Base-by-base conservation (phyloP, 2,113 vertebrate species). In the Lamprologus speciosus region DNA sequence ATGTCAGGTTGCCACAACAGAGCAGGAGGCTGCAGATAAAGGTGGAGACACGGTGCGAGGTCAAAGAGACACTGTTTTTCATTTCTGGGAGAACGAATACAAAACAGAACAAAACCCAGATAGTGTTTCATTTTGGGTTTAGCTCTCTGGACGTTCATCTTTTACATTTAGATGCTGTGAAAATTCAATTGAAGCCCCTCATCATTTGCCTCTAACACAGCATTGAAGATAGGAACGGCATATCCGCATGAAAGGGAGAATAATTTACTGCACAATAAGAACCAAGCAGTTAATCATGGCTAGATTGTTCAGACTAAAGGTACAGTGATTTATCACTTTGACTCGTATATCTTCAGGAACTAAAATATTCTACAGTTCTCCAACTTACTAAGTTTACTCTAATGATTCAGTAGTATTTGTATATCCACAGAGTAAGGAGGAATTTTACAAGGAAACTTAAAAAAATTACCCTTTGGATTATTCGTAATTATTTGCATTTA, bases 1-100 rank as follows among this genome's bases (percentile, higher is more conserved):
- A 26, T 9, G 57, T 73, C 88, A 31, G 53, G 85, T 75, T 83
- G 81, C 45, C 85, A 85, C 87, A 82, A 81, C 83, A 75, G 63
- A 87, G 57, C 51, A 58, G 75, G 55, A 80, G 42, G 17, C 85
- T n/a, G 83, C 84, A 75, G 85, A 82, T 85, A 65, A 54, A 51
- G 73, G 73, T 78, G 73, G 3, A 50, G 73, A n/a, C 28, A 12
- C 17, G 3, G 42, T 31, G 70, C 3, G 2, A 78, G 14, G 73
- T 47, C 73, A 51, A 4, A 31, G 73, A n/a, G 26, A 78, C 45
- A 19, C 73, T 6, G 26, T 78, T 78, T 51, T 51, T 78, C 26
- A 78, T 33, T 78, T 78, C 26, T 78, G 73, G 11, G 26, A 31
- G 73, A 78, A 78, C 4, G 6, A 31, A 78, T 31, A 11, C 13